phyloP scores from a whole-genome alignment of 2,113 vertebrate species.

The Gila orcuttii region DNA sequence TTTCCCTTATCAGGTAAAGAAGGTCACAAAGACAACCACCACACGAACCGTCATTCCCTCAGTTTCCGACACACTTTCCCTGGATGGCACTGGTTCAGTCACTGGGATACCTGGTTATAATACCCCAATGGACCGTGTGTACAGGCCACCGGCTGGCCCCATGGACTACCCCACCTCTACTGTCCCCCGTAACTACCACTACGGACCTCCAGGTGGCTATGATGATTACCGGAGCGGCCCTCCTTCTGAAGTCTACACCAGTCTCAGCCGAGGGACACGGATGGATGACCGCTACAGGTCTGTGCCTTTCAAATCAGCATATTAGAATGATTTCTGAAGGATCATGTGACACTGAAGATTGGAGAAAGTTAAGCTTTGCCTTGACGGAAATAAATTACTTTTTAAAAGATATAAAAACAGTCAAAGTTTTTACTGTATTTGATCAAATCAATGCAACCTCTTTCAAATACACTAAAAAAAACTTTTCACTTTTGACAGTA shows the following conservation, averaged over 20 bases:
- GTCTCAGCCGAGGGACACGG: conserved; percentile 84
- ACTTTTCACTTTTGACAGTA: too few relatives aligned
- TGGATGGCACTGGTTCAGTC: conserved; percentile 81
- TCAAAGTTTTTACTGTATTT: too few relatives aligned
- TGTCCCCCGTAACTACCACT: conserved; percentile 93
- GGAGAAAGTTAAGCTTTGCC: too few relatives aligned
- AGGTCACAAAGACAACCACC: conserved; percentile 90
- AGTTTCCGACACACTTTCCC: conserved; percentile 76
- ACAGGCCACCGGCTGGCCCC: conserved; percentile 73
- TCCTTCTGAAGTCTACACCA: conserved; percentile 82
- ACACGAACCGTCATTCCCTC: conserved; percentile 86
- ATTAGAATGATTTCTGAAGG: too few relatives aligned
- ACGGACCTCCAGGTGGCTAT: conserved; percentile 80
- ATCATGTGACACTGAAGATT: too few relatives aligned
- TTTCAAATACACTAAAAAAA: too few relatives aligned
- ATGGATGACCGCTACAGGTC: conserved; percentile 90
- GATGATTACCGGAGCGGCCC: conserved; percentile 79
- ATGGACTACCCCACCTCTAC: conserved; percentile 87
- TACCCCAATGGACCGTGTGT: conserved; percentile 85
- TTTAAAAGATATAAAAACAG: too few relatives aligned
- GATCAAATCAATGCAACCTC: too few relatives aligned
- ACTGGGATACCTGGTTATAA: conserved; percentile 74
- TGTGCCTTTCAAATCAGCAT: background rate
- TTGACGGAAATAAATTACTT: too few relatives aligned
- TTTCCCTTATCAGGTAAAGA: conserved; percentile 82